A percentile compares a stretch with the other conserved stretches of the same genome.
phyloP scores from a whole-genome alignment of 2,113 vertebrate genomes.

The Nothoprocta pentlandii region DNA sequence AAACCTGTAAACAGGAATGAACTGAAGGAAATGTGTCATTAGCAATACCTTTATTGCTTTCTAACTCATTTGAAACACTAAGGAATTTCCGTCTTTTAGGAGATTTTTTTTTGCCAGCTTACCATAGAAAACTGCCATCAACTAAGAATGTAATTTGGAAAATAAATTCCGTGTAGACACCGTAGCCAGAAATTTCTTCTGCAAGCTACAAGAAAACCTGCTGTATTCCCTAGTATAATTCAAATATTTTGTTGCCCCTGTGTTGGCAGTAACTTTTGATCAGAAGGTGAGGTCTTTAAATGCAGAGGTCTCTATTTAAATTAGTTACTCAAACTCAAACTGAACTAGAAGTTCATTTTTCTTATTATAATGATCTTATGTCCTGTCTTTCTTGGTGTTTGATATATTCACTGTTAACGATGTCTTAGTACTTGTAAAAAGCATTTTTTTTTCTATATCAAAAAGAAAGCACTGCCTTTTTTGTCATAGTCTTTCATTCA shows the following conservation, averaged over 20 bases:
- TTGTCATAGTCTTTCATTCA: neutral
- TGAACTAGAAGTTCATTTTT: neutral
- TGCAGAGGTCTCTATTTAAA: neutral
- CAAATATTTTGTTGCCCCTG: neutral
- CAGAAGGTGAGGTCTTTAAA: neutral
- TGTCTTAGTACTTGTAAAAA: neutral
- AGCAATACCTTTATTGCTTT: neutral
- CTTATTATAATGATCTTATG: neutral
- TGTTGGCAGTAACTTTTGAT: neutral
- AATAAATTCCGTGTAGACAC: neutral
- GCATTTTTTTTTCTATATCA: accelerated
- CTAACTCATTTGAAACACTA: neutral
- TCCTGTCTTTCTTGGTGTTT: neutral
- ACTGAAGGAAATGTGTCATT: neutral
- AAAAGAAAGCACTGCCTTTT: neutral
- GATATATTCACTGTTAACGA: neutral
- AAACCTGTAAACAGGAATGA: neutral
- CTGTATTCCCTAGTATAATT: neutral
- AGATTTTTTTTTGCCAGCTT: neutral
- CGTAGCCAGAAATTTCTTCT: neutral
- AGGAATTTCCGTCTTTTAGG: neutral
- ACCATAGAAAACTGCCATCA: neutral
- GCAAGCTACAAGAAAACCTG: neutral
- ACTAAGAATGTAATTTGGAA: neutral
- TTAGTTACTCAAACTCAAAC: neutral